Conservation (phyloP, 2,888 invertebrate genomes). For the Brassicogethes aeneus region DNA sequence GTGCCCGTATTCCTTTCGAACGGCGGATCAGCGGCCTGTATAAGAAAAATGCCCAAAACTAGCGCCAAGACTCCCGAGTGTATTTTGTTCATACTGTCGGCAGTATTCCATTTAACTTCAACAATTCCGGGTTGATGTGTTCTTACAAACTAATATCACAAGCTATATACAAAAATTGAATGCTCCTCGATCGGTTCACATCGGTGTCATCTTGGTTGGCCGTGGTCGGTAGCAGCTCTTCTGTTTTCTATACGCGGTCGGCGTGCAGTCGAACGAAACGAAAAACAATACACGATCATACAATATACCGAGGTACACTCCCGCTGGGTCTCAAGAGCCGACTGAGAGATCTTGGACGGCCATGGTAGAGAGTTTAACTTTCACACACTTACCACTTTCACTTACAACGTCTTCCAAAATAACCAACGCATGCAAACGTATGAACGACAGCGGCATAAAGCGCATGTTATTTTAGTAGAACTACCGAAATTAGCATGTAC, state of each 20-base stretch:
- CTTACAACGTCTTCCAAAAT: slow-evolving; percentile 23
- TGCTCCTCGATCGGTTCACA: not conserved
- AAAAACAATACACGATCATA: slow-evolving; percentile 27
- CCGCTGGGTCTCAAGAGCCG: slow-evolving; percentile 36
- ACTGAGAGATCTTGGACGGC: slow-evolving; percentile 32
- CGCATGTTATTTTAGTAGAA: too few species aligned
- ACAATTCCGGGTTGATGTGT: not conserved
- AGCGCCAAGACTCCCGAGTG: slow-evolving; percentile 37
- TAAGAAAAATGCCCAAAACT: slow-evolving; percentile 38
- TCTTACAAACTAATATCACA: slow-evolving; percentile 1
- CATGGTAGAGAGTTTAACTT: slow-evolving; percentile 39
- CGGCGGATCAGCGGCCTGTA: slow-evolving; percentile 39
- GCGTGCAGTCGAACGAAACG: slow-evolving; percentile 16
- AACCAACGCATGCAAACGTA: slow-evolving; percentile 1
- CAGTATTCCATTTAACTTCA: slow-evolving; percentile 23
- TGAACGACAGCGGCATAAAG: not conserved
- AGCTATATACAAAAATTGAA: slow-evolving; percentile 1
- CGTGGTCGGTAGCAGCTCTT: too few species aligned
- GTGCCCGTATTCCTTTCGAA: slow-evolving; percentile 24
- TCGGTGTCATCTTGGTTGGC: not conserved
- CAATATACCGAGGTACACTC: slow-evolving; percentile 28
- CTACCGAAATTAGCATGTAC: too few species aligned
- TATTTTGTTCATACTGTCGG: slow-evolving; percentile 37
- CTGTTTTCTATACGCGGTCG: too few species aligned
- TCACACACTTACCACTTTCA: slow-evolving; percentile 41